Percentiles rank a stretch among this genome's conserved stretches.
Conservation (phyloP, 92 coral and sea anemone genomes). For the Ricordea florida region DNA sequence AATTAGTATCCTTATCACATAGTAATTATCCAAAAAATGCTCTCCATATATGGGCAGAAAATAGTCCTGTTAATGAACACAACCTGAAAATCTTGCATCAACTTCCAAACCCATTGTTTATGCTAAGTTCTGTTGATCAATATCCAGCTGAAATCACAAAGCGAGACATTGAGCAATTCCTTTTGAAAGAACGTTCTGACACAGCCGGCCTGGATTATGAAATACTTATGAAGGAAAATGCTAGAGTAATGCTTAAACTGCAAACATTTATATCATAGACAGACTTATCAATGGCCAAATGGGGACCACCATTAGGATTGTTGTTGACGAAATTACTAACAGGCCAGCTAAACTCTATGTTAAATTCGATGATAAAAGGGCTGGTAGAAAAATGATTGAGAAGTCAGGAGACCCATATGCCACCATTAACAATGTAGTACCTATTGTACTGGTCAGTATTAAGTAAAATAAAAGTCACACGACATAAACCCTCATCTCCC, state of each 20-base stretch:
- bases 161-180: slow-evolving; percentile 46
- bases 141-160: slow-evolving; percentile 47
- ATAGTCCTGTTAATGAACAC: slow-evolving; percentile 53
- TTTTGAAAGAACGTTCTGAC: slow-evolving; percentile 40
- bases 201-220: slow-evolving; percentile 66
- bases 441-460: no score
- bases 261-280: slow-evolving; percentile 27
- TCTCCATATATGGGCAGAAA: slow-evolving; percentile 63
- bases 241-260: slow-evolving; percentile 60
- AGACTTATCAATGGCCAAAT: slow-evolving; percentile 27
- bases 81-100: slow-evolving; percentile 10
- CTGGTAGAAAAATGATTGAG: no score
- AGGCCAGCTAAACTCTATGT: no score
- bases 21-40: slow-evolving; percentile 45
- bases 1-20: neutral
- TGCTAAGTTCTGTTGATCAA: slow-evolving; percentile 50
- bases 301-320: no score
- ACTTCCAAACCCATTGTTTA: slow-evolving; percentile 17
- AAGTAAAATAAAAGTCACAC: no score
- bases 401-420: no score
- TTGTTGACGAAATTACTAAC: no score
- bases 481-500: no score
- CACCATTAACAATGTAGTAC: no score
- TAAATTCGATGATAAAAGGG: no score
- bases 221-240: slow-evolving; percentile 42